These are phyloP conservation scores for Macaca fascicularis DNA, from an alignment of 2,113 vertebrate genomes.

Conservation along the genomic window DNA sequence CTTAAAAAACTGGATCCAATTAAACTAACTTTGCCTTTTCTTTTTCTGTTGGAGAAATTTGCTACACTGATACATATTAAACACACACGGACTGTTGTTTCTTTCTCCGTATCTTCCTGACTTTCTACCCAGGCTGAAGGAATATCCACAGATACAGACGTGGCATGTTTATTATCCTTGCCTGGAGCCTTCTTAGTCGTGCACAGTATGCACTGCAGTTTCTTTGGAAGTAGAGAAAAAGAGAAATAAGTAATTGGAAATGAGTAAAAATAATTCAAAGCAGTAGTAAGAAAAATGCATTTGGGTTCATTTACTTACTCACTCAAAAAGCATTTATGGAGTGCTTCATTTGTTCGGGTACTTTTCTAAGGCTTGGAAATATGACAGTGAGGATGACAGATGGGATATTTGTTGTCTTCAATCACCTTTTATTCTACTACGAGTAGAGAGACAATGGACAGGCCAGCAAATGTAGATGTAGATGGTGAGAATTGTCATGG, in stretches of 20 bases:
- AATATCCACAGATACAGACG: background rate
- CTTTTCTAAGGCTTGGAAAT: background rate
- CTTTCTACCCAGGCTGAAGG: background rate
- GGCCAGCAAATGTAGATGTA: background rate
- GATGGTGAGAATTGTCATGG: background rate
- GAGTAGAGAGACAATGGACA: background rate
- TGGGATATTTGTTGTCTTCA: background rate
- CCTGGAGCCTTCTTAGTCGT: background rate
- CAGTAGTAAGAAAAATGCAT: background rate
- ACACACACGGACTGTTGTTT: background rate
- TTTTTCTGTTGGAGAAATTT: conserved; percentile 34
- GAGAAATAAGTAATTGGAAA: conserved; percentile 13
- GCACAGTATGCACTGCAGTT: background rate
- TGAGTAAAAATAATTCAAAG: background rate
- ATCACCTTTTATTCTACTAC: background rate
- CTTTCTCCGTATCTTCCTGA: background rate
- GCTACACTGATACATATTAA: conserved; percentile 32
- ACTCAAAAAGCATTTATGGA: background rate
- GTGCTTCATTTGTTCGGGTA: background rate
- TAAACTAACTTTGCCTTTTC: conserved; percentile 54
- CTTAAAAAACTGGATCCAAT: conserved; percentile 61
- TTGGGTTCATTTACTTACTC: background rate
- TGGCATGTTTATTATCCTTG: background rate
- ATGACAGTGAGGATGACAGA: background rate
- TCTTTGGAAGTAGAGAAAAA: background rate